Evolutionary conservation across 2,888 invertebrate genomes (phyloP).

Genomic region (Cyaniris semiargus): DNA sequence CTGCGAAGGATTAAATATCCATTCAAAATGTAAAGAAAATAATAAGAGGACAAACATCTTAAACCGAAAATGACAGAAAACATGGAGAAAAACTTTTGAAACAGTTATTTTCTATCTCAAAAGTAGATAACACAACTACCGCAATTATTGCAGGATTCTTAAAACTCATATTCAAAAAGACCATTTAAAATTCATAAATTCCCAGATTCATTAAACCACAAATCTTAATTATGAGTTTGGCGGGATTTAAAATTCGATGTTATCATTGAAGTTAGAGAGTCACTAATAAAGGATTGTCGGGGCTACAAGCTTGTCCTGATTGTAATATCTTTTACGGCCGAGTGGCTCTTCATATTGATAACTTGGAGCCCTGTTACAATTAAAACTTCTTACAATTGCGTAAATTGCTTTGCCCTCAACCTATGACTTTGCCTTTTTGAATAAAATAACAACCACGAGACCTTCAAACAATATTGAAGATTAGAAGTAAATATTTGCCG

Average conservation of each 20-base stretch:
- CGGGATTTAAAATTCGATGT: not conserved
- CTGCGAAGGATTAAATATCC: not conserved
- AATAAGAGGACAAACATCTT: not conserved
- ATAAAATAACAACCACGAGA: not conserved
- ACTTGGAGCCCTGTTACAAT: conserved; percentile 19
- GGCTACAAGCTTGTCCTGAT: conserved; percentile 8
- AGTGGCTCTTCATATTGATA: conserved; percentile 6
- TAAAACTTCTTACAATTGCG: conserved; percentile 21
- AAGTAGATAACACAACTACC: not conserved
- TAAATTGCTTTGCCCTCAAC: conserved; percentile 1
- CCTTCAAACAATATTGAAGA: not conserved
- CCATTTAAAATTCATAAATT: not conserved
- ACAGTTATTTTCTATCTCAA: not conserved
- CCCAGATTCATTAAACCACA: not conserved
- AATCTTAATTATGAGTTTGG: conserved; percentile 9
- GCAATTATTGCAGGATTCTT: not conserved
- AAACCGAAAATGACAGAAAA: no score
- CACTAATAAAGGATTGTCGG: conserved; percentile 22
- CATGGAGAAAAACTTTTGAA: not conserved
- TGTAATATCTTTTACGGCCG: conserved; percentile 7
- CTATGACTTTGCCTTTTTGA: not conserved
- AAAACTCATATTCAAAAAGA: not conserved
- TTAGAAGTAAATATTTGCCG: not conserved
- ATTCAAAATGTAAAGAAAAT: not conserved
- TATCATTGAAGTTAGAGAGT: not conserved